These are phyloP conservation scores for Babyrousa celebensis DNA, from an alignment of 2,797 vertebrate species.

Conservation along the genomic window DNA sequence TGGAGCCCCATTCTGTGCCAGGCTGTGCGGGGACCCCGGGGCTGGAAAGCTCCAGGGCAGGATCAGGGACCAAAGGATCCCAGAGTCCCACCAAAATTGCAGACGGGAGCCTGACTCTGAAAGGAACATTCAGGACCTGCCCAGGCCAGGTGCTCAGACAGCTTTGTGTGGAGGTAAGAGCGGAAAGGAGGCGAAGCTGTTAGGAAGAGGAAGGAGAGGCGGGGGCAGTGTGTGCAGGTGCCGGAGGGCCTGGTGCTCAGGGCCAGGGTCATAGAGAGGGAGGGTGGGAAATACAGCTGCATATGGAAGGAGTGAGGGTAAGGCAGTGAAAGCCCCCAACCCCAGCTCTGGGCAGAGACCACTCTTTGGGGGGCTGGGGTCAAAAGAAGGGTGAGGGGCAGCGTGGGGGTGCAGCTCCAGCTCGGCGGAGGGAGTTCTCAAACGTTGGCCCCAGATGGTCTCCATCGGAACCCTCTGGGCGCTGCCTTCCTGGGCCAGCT, in stretches of 20 bases:
- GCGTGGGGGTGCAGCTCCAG: neutral
- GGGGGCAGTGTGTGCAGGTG: accelerated
- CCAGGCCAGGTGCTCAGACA: neutral
- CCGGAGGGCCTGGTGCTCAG: neutral
- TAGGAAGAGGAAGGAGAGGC: neutral
- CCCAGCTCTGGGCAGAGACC: neutral
- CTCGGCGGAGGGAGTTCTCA: neutral
- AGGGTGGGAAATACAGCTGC: neutral
- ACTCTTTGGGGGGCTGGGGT: neutral
- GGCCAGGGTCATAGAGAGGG: too few species aligned
- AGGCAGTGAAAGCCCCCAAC: neutral
- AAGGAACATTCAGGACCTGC: neutral
- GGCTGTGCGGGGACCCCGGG: neutral
- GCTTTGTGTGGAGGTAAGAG: neutral
- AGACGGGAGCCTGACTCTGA: neutral
- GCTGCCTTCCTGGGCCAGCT: too few species aligned
- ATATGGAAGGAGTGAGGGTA: neutral
- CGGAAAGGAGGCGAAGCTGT: too few species aligned
- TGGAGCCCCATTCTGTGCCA: neutral
- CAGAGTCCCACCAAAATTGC: neutral
- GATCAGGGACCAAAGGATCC: neutral
- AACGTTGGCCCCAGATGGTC: neutral
- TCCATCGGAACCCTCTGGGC: neutral
- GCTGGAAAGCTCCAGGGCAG: neutral
- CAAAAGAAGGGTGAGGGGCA: neutral